These are phyloP conservation scores for Megaceryle torquata DNA, from an alignment of 2,113 vertebrate species.

Conservation along the genomic window DNA sequence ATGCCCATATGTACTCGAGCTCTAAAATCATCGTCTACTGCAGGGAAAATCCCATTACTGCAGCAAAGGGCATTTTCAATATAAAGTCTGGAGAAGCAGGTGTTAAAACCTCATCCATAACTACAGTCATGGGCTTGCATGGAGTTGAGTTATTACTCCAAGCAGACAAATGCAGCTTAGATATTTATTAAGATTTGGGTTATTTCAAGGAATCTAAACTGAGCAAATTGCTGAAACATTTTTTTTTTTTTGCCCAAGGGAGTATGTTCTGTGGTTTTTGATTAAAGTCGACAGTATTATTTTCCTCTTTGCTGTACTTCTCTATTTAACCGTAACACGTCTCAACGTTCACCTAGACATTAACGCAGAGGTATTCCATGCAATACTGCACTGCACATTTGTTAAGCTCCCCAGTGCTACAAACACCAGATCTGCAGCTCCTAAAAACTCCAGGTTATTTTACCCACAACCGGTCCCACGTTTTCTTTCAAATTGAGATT, in stretches of 20 bases:
- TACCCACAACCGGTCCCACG: neutral
- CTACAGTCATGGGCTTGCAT: neutral
- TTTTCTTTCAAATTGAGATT: constrained; percentile 47
- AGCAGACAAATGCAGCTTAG: neutral
- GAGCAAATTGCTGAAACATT: neutral
- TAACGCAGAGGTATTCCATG: neutral
- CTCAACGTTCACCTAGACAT: neutral
- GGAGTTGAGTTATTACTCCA: neutral
- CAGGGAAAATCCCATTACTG: neutral
- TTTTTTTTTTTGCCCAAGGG: neutral
- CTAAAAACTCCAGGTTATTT: neutral
- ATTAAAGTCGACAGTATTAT: neutral
- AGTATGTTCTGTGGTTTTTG: neutral
- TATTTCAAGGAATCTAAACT: neutral
- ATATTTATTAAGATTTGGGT: neutral
- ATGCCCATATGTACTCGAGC: neutral
- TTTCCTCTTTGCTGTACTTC: neutral
- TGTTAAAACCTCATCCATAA: neutral
- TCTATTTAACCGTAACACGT: neutral
- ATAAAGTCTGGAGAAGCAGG: neutral
- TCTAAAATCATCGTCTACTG: neutral
- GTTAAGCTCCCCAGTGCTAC: neutral
- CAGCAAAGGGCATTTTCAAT: neutral
- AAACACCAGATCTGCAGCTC: neutral
- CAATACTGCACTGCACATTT: neutral